Evolutionary conservation across 2,113 vertebrate genomes (phyloP).

Genomic region (Thinocorus orbignyianus): DNA sequence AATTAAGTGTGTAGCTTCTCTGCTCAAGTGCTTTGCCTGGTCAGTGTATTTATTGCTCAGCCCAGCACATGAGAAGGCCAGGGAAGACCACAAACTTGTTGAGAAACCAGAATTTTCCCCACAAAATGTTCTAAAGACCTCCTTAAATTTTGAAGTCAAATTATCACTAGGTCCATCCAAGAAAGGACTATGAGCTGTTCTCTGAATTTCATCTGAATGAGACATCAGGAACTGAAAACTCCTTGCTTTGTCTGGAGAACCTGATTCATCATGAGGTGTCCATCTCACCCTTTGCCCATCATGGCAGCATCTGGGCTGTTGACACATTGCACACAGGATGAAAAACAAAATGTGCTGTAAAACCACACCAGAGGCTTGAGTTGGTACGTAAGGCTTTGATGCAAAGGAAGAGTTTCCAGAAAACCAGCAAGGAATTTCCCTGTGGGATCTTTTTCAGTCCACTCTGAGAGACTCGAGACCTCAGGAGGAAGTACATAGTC

Average conservation of each 20-base stretch:
- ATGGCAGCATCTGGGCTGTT: background rate
- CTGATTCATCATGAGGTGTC: slow-evolving; percentile 48
- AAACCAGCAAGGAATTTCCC: slow-evolving; percentile 44
- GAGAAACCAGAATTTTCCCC: background rate
- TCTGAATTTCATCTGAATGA: background rate
- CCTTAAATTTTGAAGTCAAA: background rate
- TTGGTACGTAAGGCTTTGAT: background rate
- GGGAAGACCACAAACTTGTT: background rate
- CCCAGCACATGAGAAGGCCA: background rate
- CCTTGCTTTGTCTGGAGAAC: background rate
- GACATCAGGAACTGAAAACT: background rate
- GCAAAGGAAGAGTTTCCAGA: background rate
- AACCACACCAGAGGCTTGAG: slow-evolving; percentile 15
- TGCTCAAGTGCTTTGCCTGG: background rate
- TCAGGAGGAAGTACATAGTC: background rate
- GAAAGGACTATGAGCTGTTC: background rate
- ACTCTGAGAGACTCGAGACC: background rate
- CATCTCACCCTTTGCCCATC: background rate
- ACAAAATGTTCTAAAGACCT: background rate
- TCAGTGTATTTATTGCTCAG: background rate
- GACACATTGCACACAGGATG: background rate
- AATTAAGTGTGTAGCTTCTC: background rate
- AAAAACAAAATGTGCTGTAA: background rate
- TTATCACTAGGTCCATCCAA: background rate
- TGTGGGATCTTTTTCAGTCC: background rate